Evolutionary conservation across 64 coral and sea anemone genomes (phyloP), one percentile per base, ranked within the genome.

Genomic region (Montipora cactus): DNA sequence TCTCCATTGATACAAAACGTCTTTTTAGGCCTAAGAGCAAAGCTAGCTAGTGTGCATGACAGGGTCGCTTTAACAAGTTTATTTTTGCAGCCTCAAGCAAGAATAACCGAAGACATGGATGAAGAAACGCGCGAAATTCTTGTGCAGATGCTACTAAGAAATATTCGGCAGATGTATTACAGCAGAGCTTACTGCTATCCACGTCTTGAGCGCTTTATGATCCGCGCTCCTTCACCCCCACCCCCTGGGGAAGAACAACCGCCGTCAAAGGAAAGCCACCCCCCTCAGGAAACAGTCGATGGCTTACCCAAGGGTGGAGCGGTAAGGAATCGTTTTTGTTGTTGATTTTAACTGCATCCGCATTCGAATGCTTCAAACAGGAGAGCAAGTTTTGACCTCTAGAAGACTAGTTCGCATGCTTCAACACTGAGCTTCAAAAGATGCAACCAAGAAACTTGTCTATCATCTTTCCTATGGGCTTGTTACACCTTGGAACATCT

Each of bases 111-210:
- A 51, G 82, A 86, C 5, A 86, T 86, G 82, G 66, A 72, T 72
- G 82, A 86, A 14, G 44, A 23, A 0, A 47, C 82, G 2, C 82
- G 82, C 46, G 82, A 86, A 20, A 51, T 86, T 16, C 47, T 86
- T n/a, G 28, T 47, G 11, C 73, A 78, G 46, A 0, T 86, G 19
- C 37, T 89, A 10, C 44, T 77, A 5, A 78, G 87, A 59, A 78
- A 89, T 47, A 89, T 64, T n/a, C 58, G 87, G 10, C 59, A 89
- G 87, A 78, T 89, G 87, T 78, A 76, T 75, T 78, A 76, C 49
- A 76, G 76, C 55, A 78, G 87, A 47, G 72, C 87, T 15, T 89
- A 89, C 47, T 89, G 87, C 64, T 48, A 78, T n/a, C 51, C 28
- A 7, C 49, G 73, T 55, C 76, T 77, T 1, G 49, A 89, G 22